Percentiles rank a stretch among this genome's conserved stretches.
These are phyloP conservation scores for Aproaerema taeniolella DNA, from an alignment of 2,888 invertebrate species.

Conservation along the genomic window DNA sequence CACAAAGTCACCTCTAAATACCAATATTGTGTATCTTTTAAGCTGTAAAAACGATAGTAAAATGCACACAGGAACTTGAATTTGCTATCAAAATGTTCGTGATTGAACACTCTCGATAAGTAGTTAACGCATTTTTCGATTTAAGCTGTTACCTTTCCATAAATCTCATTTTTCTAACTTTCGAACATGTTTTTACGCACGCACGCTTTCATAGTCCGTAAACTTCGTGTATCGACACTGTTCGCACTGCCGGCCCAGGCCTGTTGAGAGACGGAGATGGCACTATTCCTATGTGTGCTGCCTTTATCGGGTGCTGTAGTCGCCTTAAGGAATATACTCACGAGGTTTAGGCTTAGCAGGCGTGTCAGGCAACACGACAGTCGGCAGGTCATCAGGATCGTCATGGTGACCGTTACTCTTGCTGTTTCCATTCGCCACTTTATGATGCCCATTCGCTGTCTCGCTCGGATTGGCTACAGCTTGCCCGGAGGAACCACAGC, in stretches of 20 bases:
- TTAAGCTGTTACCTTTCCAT: no score
- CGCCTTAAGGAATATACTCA: slow-evolving; percentile 31
- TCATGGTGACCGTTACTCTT: slow-evolving; percentile 34
- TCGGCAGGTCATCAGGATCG: slow-evolving; percentile 50
- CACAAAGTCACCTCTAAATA: no score
- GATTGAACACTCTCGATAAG: no score
- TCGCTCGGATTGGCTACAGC: slow-evolving; percentile 43
- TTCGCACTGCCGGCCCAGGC: neutral
- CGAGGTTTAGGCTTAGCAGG: slow-evolving; percentile 56
- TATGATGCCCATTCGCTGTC: slow-evolving; percentile 33
- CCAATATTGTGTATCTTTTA: no score
- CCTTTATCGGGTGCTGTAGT: neutral
- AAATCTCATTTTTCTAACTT: no score
- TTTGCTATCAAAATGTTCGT: no score
- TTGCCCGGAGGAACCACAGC: slow-evolving; percentile 66
- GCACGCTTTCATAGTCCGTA: no score
- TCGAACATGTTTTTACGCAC: no score
- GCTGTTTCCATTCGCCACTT: slow-evolving; percentile 30
- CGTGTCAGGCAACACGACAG: slow-evolving; percentile 61
- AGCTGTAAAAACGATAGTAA: no score
- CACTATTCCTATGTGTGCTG: neutral
- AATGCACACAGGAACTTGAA: no score
- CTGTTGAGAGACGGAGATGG: neutral
- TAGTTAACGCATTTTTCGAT: no score
- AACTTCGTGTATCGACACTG: neutral